Evolutionary conservation across 2,888 invertebrate species (phyloP).

Genomic region (Phoronis australis): DNA sequence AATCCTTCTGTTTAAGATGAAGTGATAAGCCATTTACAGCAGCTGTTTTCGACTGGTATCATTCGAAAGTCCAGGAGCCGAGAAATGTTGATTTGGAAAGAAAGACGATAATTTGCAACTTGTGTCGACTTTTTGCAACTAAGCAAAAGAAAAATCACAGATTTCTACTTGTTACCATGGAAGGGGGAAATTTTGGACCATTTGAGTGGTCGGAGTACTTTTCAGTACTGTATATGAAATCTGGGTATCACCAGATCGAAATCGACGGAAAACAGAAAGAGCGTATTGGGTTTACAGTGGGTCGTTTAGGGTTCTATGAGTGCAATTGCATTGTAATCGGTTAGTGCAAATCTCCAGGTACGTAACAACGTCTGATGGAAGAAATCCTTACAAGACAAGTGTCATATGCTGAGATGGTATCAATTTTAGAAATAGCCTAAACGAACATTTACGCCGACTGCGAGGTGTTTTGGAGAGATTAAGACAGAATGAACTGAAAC

Average conservation of each 20-base stretch:
- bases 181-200: slow-evolving; percentile 16
- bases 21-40: slow-evolving; percentile 15
- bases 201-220: slow-evolving; percentile 13
- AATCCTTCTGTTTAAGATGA: slow-evolving; percentile 18
- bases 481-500: slow-evolving; percentile 8
- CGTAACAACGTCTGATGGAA: slow-evolving; percentile 17
- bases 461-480: slow-evolving; percentile 10
- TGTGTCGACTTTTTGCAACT: slow-evolving; percentile 15
- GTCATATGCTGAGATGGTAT: slow-evolving; percentile 18
- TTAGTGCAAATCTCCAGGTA: slow-evolving; percentile 11
- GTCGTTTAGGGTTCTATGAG: slow-evolving; percentile 15
- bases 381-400: slow-evolving; percentile 9
- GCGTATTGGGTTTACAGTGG: slow-evolving; percentile 15
- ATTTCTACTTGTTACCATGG: slow-evolving; percentile 15
- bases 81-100: slow-evolving; percentile 12
- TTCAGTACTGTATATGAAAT: slow-evolving; percentile 9
- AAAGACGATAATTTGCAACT: slow-evolving; percentile 10
- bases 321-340: slow-evolving; percentile 15
- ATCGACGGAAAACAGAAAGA: slow-evolving; percentile 14
- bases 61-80: slow-evolving; percentile 14
- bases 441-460: slow-evolving; percentile 13
- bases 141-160: slow-evolving; percentile 15
- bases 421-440: slow-evolving; percentile 11
- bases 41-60: slow-evolving; percentile 14
- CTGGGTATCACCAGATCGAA: slow-evolving; percentile 14